Base-by-base conservation (phyloP, 2,888 invertebrate genomes). In the Anodontia alba region DNA sequence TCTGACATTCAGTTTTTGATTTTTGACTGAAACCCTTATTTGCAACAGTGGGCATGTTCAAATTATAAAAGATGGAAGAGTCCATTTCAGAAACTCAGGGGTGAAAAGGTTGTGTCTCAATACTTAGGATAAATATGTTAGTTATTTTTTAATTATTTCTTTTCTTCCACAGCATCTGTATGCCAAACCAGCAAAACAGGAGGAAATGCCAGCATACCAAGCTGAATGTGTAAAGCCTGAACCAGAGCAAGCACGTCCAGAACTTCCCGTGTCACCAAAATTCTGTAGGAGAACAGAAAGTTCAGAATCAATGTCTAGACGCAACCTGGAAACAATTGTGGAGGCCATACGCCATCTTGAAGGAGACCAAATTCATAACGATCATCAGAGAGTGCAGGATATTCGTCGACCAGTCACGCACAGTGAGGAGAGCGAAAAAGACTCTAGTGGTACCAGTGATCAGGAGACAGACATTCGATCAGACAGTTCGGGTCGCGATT, bases 271-370 rank as follows among this genome's bases (percentile, higher is more conserved):
- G 17, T n/a, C 20, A 17, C 62, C 26, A 31, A 62, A 23, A 33
- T 62, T 33, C n/a, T 17, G 17, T 2, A 3, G 62, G 62, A 62
- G 29, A 62, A 62, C 33, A 33, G 62, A 62, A 33, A 62, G 62
- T 23, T n/a, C 23, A n/a, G 62, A 77, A 62, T 90, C 92, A 87
- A 97, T 97, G 73, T 98, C 98, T 84, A 96, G 98, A 76, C 98
- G 98, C 94, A 99, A 99, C 95, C 80, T 99, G 91, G 99, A 99
- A 95, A 99, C 99, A 20, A 99, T 99, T 89, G 98, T 99, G 51
- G 99, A 99, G 95, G 99, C 99, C 76, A 99, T 99, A 92, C 96
- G 99, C 51, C 99, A 99, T 94, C 95, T 99, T 88, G 99, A 99
- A 94, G 82, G 84, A 42, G 76, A 87, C 33, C 78, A 84, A n/a